Conservation (phyloP, 2,797 vertebrate genomes). For the Myotis planiceps region DNA sequence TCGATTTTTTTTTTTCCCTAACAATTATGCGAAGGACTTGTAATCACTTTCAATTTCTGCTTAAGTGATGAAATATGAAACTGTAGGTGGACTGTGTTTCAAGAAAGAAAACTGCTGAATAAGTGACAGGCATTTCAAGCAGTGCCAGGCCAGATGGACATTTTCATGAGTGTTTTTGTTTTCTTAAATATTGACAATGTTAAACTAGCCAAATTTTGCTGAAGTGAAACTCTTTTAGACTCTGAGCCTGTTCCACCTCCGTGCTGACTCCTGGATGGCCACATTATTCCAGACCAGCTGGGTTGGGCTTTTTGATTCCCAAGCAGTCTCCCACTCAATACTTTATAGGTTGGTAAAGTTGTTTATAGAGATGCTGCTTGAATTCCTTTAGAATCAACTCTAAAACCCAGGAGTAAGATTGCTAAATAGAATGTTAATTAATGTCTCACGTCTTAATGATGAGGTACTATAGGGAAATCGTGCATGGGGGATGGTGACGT, state of each 20-base stretch:
- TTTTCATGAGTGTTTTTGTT: background rate
- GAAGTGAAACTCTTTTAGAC: constrained; percentile 3
- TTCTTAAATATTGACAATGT: constrained; percentile 28
- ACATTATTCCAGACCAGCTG: background rate
- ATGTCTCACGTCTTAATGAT: background rate
- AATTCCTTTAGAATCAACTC: background rate
- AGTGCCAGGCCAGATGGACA: background rate
- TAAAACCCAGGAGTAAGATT: background rate
- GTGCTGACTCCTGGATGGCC: background rate
- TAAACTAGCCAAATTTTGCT: constrained; percentile 23
- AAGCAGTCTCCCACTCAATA: background rate
- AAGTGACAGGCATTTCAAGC: background rate
- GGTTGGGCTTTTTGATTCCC: background rate
- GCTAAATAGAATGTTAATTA: background rate
- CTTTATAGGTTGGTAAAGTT: rapidly evolving
- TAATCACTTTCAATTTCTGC: constrained; percentile 31
- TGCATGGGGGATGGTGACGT: background rate
- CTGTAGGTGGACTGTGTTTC: background rate
- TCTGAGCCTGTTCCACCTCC: background rate
- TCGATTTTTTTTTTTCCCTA: background rate
- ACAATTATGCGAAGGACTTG: background rate
- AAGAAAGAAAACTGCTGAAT: constrained; percentile 30
- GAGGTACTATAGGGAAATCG: background rate
- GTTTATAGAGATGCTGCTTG: background rate
- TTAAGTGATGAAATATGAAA: background rate